Conservation (phyloP, 2,888 invertebrate species). For the Neoitamus cyanurus region DNA sequence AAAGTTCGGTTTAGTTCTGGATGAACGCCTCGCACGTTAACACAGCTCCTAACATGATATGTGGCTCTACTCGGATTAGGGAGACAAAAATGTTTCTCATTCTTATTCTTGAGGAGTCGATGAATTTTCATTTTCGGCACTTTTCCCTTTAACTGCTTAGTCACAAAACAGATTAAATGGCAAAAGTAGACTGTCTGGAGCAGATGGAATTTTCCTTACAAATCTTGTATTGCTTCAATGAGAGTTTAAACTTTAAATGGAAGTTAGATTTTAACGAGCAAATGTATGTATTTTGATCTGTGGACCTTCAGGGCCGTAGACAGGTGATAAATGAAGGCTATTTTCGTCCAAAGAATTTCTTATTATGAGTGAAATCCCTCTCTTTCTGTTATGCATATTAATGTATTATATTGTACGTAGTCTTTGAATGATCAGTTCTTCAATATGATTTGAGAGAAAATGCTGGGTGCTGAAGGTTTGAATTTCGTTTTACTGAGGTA, state of each 20-base stretch:
- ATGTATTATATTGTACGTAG: no score
- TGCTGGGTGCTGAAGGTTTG: no score
- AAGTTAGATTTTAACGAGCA: not conserved
- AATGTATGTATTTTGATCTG: not conserved
- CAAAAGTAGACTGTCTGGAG: not conserved
- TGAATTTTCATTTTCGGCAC: not conserved
- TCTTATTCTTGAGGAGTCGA: not conserved
- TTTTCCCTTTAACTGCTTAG: not conserved
- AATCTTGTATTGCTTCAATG: not conserved
- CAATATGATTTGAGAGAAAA: no score
- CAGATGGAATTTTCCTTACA: not conserved
- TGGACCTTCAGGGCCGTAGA: not conserved
- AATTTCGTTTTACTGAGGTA: no score
- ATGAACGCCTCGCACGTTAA: not conserved
- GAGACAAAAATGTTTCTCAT: not conserved
- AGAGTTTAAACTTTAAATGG: not conserved
- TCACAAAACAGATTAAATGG: not conserved
- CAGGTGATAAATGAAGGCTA: not conserved
- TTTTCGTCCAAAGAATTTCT: not conserved
- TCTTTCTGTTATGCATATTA: no score
- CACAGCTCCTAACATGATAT: not conserved
- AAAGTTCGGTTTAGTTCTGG: constrained; percentile 12
- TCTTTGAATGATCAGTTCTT: no score
- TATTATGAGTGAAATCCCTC: no score
- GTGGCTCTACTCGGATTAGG: not conserved